phyloP scores from a whole-genome alignment of 1,140 invertebrate species.

The Procambarus virginalis region DNA sequence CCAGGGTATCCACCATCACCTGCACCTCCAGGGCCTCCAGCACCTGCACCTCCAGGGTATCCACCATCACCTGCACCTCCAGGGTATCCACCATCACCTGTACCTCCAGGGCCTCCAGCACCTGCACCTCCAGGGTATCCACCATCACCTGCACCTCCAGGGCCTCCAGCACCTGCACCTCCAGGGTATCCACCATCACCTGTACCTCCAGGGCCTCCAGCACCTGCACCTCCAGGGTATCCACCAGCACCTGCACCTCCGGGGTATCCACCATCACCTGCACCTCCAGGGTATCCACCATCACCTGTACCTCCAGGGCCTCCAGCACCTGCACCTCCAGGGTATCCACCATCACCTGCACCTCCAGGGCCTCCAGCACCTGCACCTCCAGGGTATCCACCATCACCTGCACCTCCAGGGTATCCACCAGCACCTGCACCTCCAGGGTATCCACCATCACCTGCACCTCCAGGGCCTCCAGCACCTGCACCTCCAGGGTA shows the following conservation, averaged over 20 bases:
- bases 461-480: conserved; percentile 23
- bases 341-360: background rate
- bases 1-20: background rate
- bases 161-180: background rate
- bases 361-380: background rate
- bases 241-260: background rate
- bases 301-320: background rate
- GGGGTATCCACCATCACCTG: background rate
- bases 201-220: background rate
- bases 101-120: conserved; percentile 9
- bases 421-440: background rate
- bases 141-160: background rate
- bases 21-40: background rate
- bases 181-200: conserved; percentile 16
- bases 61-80: background rate
- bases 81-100: no score
- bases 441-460: conserved; percentile 1
- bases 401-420: conserved; percentile 11
- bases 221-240: conserved; percentile 6
- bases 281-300: conserved; percentile 11
- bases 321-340: background rate
- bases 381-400: background rate
- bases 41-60: conserved; percentile 19
- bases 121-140: background rate
- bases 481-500: background rate